Base-by-base conservation (phyloP, 2,888 invertebrate species). In the Lasius platythorax region DNA sequence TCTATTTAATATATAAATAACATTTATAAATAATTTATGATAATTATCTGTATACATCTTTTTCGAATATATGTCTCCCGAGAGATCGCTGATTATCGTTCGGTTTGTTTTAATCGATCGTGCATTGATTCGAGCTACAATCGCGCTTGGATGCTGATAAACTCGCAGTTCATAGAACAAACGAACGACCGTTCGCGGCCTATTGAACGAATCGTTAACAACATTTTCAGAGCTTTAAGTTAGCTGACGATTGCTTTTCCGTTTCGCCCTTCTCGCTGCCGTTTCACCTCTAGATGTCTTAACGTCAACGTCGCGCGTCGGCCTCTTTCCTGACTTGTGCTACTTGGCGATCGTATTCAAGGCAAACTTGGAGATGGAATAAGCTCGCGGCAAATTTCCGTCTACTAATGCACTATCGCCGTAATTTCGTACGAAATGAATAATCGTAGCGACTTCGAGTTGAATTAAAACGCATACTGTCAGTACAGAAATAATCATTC, bases 151-250 rank as follows among this genome's bases (percentile, higher is more conserved):
- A 63, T 75, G 30, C 30, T 64, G 33, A 50, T 46, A 23, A 74
- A 74, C 23, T 75, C 12, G 46, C 46, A 64, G 15, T 75, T 75
- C 9, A 64, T 43, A 75, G 63, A 63, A 63, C 33, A 63, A 50
- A 64, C 46, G 33, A 64, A 64, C 46, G 23, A 15, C 0, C n/a
- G 33, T 33, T 33, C n/a, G 33, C 33, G 64, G 12, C 64, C 33
- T 75, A 50, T 64, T 64, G 46, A 75, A 46, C 46, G 11, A 43
- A 46, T 46, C 58, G 56, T 75, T 63, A 63, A 75, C 33, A 63
- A 33, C 43, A 75, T 75, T 64, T 64, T 33, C 64, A 64, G 64
- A 63, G 74, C 43, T 63, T 74, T 46, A 73, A 73, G 15, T 61
- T 3, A n/a, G 23, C 63, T 46, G 61, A 75, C 63, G 46, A 75